A percentile compares a stretch with the other conserved stretches of the same genome.
Evolutionary conservation across 2,888 invertebrate species (phyloP).

Genomic region (Lasioglossum leucozonium): DNA sequence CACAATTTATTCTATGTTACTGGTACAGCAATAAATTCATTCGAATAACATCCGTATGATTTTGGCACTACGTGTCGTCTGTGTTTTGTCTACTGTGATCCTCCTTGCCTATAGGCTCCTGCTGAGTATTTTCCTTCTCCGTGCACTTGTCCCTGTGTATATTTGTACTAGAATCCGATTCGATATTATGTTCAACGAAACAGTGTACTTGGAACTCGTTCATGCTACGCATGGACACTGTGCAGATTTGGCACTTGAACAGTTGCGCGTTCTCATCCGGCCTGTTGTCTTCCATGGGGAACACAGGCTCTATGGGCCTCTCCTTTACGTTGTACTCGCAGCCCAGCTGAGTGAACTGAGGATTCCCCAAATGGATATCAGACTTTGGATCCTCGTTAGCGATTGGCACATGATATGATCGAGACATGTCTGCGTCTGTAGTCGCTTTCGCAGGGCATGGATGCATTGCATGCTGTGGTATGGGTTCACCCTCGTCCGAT

Average conservation of each 20-base stretch:
- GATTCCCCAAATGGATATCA: slow-evolving; percentile 67
- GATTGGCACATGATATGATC: slow-evolving; percentile 78
- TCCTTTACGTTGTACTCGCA: slow-evolving; percentile 64
- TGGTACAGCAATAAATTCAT: slow-evolving; percentile 36
- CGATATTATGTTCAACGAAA: slow-evolving; percentile 79
- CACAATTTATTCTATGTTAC: slow-evolving; percentile 33
- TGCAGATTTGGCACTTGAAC: slow-evolving; percentile 80
- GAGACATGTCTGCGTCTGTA: slow-evolving; percentile 69
- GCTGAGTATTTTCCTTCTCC: slow-evolving; percentile 84
- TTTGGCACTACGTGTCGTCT: slow-evolving; percentile 89
- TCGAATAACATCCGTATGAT: slow-evolving; percentile 70
- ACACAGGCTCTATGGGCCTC: slow-evolving; percentile 37
- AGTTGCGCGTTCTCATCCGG: slow-evolving; percentile 65
- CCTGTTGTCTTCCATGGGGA: slow-evolving; percentile 41
- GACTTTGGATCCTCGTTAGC: slow-evolving; percentile 71
- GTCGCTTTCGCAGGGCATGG: slow-evolving; percentile 67
- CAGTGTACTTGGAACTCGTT: slow-evolving; percentile 80
- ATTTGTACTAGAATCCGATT: slow-evolving; percentile 73
- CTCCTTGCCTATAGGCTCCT: slow-evolving; percentile 83
- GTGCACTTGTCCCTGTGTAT: slow-evolving; percentile 80
- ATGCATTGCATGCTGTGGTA: slow-evolving; percentile 75
- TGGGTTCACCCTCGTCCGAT: slow-evolving; percentile 86
- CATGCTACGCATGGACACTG: slow-evolving; percentile 75
- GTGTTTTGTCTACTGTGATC: slow-evolving; percentile 86
- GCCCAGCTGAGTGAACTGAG: slow-evolving; percentile 68